These are phyloP conservation scores for Ictalurus furcatus DNA, from an alignment of 2,113 vertebrate species.

Conservation along the genomic window DNA sequence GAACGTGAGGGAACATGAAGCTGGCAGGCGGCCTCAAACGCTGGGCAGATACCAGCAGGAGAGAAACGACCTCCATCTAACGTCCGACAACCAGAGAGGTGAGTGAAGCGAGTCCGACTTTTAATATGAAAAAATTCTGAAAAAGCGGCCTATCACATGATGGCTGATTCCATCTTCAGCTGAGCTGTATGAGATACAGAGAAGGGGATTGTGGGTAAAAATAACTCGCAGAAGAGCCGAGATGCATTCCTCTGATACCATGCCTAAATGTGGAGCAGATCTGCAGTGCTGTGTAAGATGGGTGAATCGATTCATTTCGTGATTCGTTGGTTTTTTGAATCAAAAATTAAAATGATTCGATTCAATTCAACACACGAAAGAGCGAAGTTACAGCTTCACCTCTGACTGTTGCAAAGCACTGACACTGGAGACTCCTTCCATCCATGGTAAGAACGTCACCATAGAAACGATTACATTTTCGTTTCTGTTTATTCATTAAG, in stretches of 20 bases:
- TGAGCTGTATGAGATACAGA: background rate
- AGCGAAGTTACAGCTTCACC: background rate
- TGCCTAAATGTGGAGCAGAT: background rate
- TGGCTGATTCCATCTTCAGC: background rate
- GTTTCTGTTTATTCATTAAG: too few species aligned
- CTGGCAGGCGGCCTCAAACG: constrained; percentile 59
- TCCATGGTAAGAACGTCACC: background rate
- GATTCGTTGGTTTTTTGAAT: background rate
- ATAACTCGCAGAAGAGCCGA: background rate
- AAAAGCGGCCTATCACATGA: background rate
- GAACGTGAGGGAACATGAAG: constrained; percentile 61
- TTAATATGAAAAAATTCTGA: background rate
- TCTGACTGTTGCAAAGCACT: background rate
- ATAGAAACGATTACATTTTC: too few species aligned
- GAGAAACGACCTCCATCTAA: constrained; percentile 59
- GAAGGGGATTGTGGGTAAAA: constrained; percentile 1
- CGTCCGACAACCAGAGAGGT: constrained; percentile 51
- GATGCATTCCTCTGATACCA: background rate
- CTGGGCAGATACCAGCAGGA: constrained; percentile 62
- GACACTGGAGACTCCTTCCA: background rate
- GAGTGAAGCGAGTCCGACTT: background rate
- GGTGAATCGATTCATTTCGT: background rate
- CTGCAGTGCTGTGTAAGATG: background rate
- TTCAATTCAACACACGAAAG: background rate
- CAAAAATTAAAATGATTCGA: background rate